Percentiles rank a stretch among this genome's conserved stretches.
These are phyloP conservation scores for Schrankia costaestrigalis DNA, from an alignment of 2,888 invertebrate genomes.

Conservation along the genomic window DNA sequence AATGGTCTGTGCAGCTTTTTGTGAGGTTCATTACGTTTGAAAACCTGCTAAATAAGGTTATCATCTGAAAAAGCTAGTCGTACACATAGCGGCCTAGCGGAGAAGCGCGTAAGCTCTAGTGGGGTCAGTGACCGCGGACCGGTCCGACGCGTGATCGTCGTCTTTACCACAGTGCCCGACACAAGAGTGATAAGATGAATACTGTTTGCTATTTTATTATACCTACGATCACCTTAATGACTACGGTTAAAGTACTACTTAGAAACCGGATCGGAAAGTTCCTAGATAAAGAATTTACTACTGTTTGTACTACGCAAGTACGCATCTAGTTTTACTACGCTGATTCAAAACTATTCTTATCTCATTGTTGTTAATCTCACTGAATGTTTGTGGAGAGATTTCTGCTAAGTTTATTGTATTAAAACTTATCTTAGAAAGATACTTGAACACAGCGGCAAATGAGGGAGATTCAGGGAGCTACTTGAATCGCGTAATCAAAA, in stretches of 20 bases:
- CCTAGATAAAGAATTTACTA: slow-evolving; percentile 8
- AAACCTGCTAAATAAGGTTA: slow-evolving; percentile 46
- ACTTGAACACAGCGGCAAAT: no score
- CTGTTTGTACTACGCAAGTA: no score
- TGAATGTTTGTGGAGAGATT: no score
- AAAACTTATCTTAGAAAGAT: no score
- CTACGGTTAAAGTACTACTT: no score
- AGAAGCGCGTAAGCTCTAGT: slow-evolving; percentile 48
- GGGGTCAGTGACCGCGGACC: slow-evolving; percentile 65
- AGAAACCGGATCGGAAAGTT: slow-evolving; percentile 23
- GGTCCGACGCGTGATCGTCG: slow-evolving; percentile 58
- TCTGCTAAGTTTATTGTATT: no score
- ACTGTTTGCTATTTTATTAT: slow-evolving; percentile 45
- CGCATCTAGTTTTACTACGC: no score
- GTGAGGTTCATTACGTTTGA: slow-evolving; percentile 12
- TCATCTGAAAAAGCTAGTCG: slow-evolving; percentile 55
- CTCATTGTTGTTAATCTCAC: no score
- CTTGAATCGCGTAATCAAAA: no score
- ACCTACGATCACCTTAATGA: slow-evolving; percentile 24
- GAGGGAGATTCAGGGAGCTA: no score
- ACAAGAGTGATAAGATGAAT: slow-evolving; percentile 45
- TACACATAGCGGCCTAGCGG: slow-evolving; percentile 52
- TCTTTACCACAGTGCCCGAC: slow-evolving; percentile 46
- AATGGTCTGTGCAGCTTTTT: slow-evolving; percentile 19
- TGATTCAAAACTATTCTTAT: no score